Base-by-base conservation (phyloP, 2,113 vertebrate species). In the Antechinus flavipes region DNA sequence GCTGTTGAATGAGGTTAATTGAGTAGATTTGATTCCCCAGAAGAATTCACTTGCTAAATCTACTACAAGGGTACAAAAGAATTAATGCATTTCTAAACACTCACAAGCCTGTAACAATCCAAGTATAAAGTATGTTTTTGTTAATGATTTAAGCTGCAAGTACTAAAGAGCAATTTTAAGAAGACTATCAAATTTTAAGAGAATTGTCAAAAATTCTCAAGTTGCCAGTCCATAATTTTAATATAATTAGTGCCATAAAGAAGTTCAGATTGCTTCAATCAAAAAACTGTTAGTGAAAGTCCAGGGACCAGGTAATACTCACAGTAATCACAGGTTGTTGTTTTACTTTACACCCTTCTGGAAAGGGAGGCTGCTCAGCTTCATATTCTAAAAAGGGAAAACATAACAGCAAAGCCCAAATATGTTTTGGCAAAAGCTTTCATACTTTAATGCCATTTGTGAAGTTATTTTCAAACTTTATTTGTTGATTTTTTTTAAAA, bases 381-480 rank as follows among this genome's bases (percentile, higher is more conserved):
- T 99, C 99, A 97, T 97, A 98, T 52, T 99, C 99, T 99, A 26
- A 95, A 90, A 61, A 94, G 50, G 93, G 89, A 54, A 27, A 91
- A 2, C 10, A 52, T 4, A 1, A 58, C 35, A 68, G 0, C 68
- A 84, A 0, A 10, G 25, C 89, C 97, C 94, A 97, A 5, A 89
- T 93, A 47, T 0, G 90, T 84, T 42, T 84, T 8, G 91, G 52
- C 16, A 76, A 90, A 91, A 4, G 92, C 3, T 91, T 91, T 19
- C 76, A 24, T 24, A 8, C n/a, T 93, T 93, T 26, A 55, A 2
- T 91, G 3, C 30, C 26, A 91, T 93, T 91, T 54, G 24, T 89
- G 25, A 96, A 90, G 0, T 27, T 27, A 56, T 94, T 68, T 93
- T 30, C 10, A 91, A 93, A 93, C 91, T 96, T 95, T 58, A 42